These are phyloP conservation scores for Brachylomia viminalis DNA, from an alignment of 2,888 invertebrate species.

Conservation along the genomic window DNA sequence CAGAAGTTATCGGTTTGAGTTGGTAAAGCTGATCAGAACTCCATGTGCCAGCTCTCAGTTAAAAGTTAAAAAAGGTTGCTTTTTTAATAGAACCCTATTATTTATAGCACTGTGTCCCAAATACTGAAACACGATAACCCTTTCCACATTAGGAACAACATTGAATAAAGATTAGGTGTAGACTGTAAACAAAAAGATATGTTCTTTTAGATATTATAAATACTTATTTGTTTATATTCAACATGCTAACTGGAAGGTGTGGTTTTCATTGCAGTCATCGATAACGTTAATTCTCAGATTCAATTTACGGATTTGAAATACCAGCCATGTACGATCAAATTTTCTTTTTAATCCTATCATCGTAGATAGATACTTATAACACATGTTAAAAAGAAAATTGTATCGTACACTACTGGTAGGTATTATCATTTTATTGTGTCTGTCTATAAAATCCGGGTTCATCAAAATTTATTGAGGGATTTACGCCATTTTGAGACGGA, in stretches of 20 bases:
- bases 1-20: not conserved
- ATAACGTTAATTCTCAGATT: constrained; percentile 42
- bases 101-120: constrained; percentile 26
- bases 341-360: too few species aligned
- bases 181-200: not conserved
- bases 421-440: constrained; percentile 57
- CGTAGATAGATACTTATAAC: too few species aligned
- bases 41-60: not conserved
- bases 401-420: constrained; percentile 35
- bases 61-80: constrained; percentile 7
- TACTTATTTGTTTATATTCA: constrained; percentile 16
- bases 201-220: not conserved
- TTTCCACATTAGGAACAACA: constrained; percentile 10
- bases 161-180: not conserved
- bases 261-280: constrained; percentile 22
- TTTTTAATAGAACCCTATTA: constrained; percentile 16
- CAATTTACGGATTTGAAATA: too few species aligned
- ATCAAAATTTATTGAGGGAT: constrained; percentile 62
- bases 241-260: constrained; percentile 28
- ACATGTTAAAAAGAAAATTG: constrained; percentile 33
- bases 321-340: too few species aligned
- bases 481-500: constrained; percentile 48
- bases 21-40: not conserved
- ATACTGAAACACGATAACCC: constrained; percentile 11
- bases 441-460: constrained; percentile 58